Evolutionary conservation across 1,140 invertebrate species (phyloP).

Genomic region (Dendrolimus punctatus): DNA sequence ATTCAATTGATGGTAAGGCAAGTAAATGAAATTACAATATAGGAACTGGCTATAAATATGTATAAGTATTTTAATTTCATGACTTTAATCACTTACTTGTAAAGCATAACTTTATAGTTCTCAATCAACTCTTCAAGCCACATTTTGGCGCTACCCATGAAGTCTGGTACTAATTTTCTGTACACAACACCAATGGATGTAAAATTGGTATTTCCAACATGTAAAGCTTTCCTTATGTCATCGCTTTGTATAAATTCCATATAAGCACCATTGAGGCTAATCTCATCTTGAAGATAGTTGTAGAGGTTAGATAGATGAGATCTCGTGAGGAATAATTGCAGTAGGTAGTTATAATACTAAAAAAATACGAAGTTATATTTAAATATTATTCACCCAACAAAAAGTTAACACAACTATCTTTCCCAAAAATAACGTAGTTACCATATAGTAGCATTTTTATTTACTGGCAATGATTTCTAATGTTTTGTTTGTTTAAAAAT

Average conservation of each 20-base stretch:
- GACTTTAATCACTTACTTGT: constrained; percentile 44
- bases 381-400: background rate
- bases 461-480: too few species aligned
- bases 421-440: too few species aligned
- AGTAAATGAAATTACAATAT: too few species aligned
- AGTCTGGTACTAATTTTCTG: constrained; percentile 78
- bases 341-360: constrained; percentile 61
- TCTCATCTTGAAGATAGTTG: constrained; percentile 79
- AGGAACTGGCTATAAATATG: too few species aligned
- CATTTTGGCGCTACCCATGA: constrained; percentile 85
- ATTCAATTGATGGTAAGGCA: too few species aligned
- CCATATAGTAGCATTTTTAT: too few species aligned
- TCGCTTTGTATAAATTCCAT: constrained; percentile 75
- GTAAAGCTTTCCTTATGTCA: constrained; percentile 74
- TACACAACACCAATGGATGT: constrained; percentile 73
- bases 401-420: too few species aligned
- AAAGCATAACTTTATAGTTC: constrained; percentile 77
- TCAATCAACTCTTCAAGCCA: constrained; percentile 78
- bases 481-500: too few species aligned
- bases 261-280: constrained; percentile 53
- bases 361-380: constrained; percentile 8
- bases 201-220: constrained; percentile 74
- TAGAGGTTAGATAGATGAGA: constrained; percentile 72
- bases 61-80: too few species aligned
- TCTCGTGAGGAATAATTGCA: constrained; percentile 74